Percentiles rank a stretch among this genome's conserved stretches.
Evolutionary conservation across 1,140 invertebrate genomes (phyloP).

Genomic region (Hylyphantes graminicola): DNA sequence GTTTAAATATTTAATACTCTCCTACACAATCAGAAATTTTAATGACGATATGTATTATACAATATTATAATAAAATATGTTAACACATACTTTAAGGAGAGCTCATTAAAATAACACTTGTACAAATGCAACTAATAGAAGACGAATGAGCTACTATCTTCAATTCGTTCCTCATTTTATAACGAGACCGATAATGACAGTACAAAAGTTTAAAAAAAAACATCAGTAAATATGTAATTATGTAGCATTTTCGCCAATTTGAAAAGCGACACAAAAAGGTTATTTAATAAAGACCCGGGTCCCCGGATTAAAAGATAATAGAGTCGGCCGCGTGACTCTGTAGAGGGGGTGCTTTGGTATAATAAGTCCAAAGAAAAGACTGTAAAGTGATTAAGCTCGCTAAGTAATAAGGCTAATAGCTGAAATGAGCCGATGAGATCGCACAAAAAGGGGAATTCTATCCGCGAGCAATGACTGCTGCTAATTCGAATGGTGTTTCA

Average conservation of each 20-base stretch:
- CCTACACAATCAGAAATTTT: no score
- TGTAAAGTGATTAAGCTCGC: conserved; percentile 59
- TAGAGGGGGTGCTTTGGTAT: conserved; percentile 1
- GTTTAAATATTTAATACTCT: no score
- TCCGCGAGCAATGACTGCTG: conserved; percentile 52
- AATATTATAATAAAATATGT: no score
- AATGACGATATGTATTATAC: no score
- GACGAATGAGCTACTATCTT: no score
- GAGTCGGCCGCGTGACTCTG: conserved; percentile 6
- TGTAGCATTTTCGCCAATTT: conserved; percentile 41
- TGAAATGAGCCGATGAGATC: conserved; percentile 47
- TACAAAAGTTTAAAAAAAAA: no score
- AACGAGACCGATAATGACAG: no score
- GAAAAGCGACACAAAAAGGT: conserved; percentile 35
- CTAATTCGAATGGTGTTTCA: conserved; percentile 52
- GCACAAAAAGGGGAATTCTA: conserved; percentile 52
- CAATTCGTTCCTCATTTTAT: no score
- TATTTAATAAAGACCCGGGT: conserved; percentile 44
- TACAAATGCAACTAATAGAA: no score
- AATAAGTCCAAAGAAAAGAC: conserved; percentile 46
- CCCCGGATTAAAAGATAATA: conserved; percentile 52
- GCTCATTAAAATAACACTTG: no score
- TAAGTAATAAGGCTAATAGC: conserved; percentile 60
- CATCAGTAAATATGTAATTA: conserved; percentile 57
- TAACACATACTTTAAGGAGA: no score